Base-by-base conservation (phyloP, 1,140 invertebrate genomes). In the Atta cephalotes region DNA sequence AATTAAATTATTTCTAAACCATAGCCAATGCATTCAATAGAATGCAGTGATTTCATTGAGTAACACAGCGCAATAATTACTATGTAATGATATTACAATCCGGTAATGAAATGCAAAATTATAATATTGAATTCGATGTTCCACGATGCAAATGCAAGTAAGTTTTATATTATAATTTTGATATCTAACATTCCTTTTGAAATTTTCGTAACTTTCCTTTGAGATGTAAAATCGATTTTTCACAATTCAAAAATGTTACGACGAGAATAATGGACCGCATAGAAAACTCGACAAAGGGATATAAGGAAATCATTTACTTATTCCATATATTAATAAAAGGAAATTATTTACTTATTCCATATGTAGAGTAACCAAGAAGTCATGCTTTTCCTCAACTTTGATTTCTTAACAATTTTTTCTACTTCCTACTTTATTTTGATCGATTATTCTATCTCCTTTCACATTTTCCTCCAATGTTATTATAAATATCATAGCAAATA, bases 271-370 rank as follows among this genome's bases (percentile, higher is more conserved):
- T 49, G 28, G 60, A 49, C 31, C n/a, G 35, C 56, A 58, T 39
- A 65, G 62, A 86, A 81, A 79, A 86, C 58, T 76, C 84, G 79
- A n/a, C 51, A 28, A 39, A 45, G 12, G 18, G 0, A 39, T 28
- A 49, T 49, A 58, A 39, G 65, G 7, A 65, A 63, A 88, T 74
- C 60, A 68, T 68, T 79, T 88, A 86, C 74, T 88, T 88, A 88
- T 80, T 53, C 25, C 25, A 25, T 25, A 25, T 25, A 25, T 25
- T 25, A 25, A 31, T 31, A 31, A 31, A 58, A 39, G 65, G 3
- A 65, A 63, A 88, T 74, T 53, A 68, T 68, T 79, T 88, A 86
- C 74, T 88, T 88, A 88, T 80, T 53, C 62, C 39, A 65, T 28
- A 10, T 71, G 74, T 25, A 35, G 62, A 35, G n/a, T 53, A 28